phyloP scores from a whole-genome alignment of 2,113 vertebrate species.

The Eurystomus gularis region DNA sequence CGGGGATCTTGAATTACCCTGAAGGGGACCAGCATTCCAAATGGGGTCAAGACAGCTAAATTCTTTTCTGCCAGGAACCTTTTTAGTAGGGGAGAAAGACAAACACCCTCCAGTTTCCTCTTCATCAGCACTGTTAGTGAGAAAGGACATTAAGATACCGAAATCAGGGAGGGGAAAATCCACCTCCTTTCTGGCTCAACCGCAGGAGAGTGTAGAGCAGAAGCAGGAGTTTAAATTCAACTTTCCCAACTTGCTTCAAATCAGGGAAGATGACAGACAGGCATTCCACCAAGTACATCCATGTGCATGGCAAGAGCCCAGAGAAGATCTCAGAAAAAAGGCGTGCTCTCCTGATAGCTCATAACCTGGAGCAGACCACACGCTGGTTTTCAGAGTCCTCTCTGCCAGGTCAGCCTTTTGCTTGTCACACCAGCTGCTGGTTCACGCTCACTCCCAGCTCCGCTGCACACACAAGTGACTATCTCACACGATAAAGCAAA shows the following conservation, averaged over 20 bases:
- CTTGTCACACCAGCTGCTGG: background rate
- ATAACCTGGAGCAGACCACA: background rate
- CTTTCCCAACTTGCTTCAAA: background rate
- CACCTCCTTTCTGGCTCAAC: background rate
- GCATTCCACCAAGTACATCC: background rate
- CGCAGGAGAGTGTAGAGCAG: background rate
- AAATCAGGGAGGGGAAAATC: background rate
- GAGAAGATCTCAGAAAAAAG: background rate
- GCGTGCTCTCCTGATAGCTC: background rate
- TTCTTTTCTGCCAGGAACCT: background rate
- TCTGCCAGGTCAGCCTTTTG: background rate
- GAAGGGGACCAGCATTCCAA: background rate
- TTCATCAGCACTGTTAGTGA: background rate
- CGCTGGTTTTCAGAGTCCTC: background rate
- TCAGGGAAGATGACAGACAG: background rate
- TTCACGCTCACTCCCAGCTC: background rate
- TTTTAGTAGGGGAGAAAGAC: background rate
- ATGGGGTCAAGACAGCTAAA: background rate
- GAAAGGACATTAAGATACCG: background rate
- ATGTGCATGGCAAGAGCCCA: background rate
- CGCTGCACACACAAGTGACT: background rate
- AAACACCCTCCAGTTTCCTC: background rate
- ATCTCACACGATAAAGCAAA: background rate
- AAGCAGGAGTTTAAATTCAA: background rate
- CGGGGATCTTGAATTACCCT: slow-evolving; percentile 51